phyloP scores from a whole-genome alignment of 2,888 invertebrate species.

The Cantharis rustica region DNA sequence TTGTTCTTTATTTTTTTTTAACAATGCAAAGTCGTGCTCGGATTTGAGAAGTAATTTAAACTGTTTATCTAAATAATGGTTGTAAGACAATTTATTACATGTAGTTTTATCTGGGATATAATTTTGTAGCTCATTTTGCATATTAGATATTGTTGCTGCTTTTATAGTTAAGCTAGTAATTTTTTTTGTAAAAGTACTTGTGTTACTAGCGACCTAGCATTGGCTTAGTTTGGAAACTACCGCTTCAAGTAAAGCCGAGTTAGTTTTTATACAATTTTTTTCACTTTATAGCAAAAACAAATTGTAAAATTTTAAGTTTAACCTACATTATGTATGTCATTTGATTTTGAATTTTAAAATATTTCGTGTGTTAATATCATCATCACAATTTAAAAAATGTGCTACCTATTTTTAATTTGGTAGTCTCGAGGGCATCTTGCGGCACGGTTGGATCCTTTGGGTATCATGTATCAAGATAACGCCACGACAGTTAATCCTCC shows the following conservation, averaged over 20 bases:
- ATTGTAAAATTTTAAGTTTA: background rate
- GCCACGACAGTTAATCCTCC: slow-evolving; percentile 56
- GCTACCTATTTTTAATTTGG: background rate
- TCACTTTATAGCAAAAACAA: background rate
- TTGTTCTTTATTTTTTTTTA: background rate
- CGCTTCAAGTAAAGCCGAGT: background rate
- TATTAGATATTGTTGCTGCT: background rate
- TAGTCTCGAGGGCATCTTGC: slow-evolving; percentile 93
- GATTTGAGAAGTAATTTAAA: background rate
- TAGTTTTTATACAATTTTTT: background rate
- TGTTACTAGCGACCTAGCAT: background rate
- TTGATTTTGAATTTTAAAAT: background rate
- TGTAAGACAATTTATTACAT: background rate
- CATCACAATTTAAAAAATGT: background rate
- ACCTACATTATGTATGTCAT: background rate
- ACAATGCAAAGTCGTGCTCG: background rate
- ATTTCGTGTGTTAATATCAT: background rate
- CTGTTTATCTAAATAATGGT: background rate
- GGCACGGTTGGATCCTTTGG: slow-evolving; percentile 91
- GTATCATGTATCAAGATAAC: slow-evolving; percentile 75
- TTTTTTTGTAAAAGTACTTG: background rate
- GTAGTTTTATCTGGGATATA: background rate
- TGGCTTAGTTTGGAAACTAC: background rate
- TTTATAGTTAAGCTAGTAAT: background rate
- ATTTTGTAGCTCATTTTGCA: background rate